Conservation (phyloP, 2,113 vertebrate genomes). For the Jaculus jaculus region DNA sequence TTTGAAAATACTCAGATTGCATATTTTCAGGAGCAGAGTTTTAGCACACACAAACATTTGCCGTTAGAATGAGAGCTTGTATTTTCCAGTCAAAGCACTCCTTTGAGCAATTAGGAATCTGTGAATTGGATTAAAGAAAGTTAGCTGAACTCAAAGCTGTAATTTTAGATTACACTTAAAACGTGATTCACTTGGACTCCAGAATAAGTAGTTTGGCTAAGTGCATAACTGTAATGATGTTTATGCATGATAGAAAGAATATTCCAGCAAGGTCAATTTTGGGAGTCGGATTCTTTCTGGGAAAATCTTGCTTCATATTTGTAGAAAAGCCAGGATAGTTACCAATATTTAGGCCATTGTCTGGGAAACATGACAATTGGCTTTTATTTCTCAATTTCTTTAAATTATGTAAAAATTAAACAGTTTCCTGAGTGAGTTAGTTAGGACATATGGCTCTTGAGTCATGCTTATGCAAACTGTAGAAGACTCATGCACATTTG, state of each 20-base stretch:
- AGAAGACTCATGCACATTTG: background rate
- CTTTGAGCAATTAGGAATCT: slow-evolving; percentile 31
- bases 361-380: background rate
- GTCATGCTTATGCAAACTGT: background rate
- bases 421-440: background rate
- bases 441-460: background rate
- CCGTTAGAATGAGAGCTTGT: background rate
- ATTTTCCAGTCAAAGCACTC: background rate
- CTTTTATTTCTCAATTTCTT: background rate
- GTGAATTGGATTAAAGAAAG: background rate
- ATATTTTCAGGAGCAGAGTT: background rate
- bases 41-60: background rate
- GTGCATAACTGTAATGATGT: slow-evolving; percentile 7
- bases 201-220: slow-evolving; percentile 25
- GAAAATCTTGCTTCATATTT: background rate
- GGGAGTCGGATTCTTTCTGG: background rate
- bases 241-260: background rate
- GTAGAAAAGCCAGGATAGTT: background rate
- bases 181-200: background rate
- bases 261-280: background rate
- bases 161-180: slow-evolving; percentile 34
- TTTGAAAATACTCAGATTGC: background rate
- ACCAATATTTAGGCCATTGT: background rate
- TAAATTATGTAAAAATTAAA: background rate
- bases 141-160: background rate